Conservation (phyloP, 2,888 invertebrate species). For the Patella pellucida region DNA sequence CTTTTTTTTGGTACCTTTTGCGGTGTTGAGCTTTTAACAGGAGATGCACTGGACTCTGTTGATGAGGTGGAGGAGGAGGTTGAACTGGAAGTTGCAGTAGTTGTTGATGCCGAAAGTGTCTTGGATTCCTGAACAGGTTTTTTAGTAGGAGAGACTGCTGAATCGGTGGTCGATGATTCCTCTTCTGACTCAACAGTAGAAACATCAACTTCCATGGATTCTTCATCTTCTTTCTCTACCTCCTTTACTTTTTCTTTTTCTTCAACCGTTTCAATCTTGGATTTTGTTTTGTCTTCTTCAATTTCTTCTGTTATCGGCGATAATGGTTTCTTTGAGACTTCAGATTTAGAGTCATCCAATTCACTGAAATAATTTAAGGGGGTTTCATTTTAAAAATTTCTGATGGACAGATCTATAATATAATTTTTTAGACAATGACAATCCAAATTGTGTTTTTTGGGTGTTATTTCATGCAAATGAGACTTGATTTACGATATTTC, state of each 20-base stretch:
- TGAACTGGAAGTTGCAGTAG: constrained; percentile 15
- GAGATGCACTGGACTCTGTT: constrained; percentile 12
- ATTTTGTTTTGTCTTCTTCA: constrained; percentile 28
- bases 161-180: constrained; percentile 4
- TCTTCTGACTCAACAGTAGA: constrained; percentile 13
- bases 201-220: constrained; percentile 1
- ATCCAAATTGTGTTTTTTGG: too few relatives aligned
- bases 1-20: constrained; percentile 12
- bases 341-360: constrained; percentile 32
- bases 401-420: too few relatives aligned
- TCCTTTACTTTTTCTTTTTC: constrained; percentile 26
- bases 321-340: constrained; percentile 22
- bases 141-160: neutral
- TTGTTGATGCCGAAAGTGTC: constrained; percentile 3
- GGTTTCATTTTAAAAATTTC: too few relatives aligned
- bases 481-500: too few relatives aligned
- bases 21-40: constrained; percentile 10
- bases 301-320: constrained; percentile 34
- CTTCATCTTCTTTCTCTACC: constrained; percentile 13
- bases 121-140: constrained; percentile 13
- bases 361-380: constrained; percentile 7
- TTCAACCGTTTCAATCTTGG: constrained; percentile 35
- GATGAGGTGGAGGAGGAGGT: constrained; percentile 1
- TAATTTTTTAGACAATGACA: too few relatives aligned
- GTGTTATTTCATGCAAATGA: too few relatives aligned